Evolutionary conservation across 2,113 vertebrate species (phyloP).

Genomic region (Coptodon rendalli): DNA sequence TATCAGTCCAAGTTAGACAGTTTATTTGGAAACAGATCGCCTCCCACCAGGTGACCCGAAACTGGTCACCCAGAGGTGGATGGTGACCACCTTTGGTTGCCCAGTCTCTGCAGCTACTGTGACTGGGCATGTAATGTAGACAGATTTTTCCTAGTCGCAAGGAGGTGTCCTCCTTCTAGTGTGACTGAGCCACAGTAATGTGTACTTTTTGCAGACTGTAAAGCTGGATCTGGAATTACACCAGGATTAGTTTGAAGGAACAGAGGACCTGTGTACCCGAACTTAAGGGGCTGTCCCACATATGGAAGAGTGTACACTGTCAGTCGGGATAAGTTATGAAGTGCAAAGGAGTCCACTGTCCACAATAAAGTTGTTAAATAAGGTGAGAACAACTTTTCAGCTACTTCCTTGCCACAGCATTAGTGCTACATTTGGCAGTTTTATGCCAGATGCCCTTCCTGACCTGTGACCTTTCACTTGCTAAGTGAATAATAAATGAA

Average conservation of each 20-base stretch:
- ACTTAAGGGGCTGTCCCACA: background rate
- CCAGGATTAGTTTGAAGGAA: background rate
- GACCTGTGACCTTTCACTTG: background rate
- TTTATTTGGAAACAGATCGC: background rate
- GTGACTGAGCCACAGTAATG: background rate
- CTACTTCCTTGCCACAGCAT: background rate
- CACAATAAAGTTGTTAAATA: background rate
- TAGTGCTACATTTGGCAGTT: background rate
- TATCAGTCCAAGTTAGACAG: rapidly evolving
- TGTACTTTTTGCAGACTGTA: background rate
- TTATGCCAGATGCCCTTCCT: background rate
- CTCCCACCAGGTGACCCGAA: background rate
- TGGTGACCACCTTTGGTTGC: background rate
- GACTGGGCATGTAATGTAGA: background rate
- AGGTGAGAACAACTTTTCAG: background rate
- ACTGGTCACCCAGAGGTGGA: background rate
- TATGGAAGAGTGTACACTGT: background rate
- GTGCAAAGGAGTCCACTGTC: background rate
- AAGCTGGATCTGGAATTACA: background rate
- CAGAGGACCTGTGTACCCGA: background rate
- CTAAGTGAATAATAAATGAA: background rate
- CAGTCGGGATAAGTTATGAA: background rate
- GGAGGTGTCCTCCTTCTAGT: rapidly evolving
- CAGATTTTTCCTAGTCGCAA: background rate
- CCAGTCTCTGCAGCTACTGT: background rate